Evolutionary conservation across 2,888 invertebrate species (phyloP).

Genomic region (Kryphioiulus occultus): DNA sequence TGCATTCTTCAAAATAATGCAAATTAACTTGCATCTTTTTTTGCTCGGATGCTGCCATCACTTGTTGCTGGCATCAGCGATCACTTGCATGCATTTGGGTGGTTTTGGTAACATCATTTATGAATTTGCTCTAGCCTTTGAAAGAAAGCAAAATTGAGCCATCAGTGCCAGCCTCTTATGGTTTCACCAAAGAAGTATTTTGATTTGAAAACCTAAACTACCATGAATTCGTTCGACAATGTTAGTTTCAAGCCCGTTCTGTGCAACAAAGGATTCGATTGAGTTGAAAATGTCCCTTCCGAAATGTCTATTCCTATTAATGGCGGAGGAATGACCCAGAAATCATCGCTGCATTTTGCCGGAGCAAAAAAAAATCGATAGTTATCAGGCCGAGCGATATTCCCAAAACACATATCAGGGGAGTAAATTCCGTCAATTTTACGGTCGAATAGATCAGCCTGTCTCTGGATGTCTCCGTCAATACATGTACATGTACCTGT

Average conservation of each 20-base stretch:
- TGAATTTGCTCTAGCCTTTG: neutral
- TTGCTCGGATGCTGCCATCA: too few relatives aligned
- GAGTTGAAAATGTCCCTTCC: neutral
- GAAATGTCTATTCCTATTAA: neutral
- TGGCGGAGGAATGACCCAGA: neutral
- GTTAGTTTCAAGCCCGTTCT: neutral
- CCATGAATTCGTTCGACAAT: neutral
- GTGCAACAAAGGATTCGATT: neutral
- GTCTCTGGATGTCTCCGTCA: neutral
- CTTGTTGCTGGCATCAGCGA: too few relatives aligned
- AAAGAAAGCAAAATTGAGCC: neutral
- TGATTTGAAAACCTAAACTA: neutral
- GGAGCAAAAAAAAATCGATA: neutral
- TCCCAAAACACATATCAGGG: neutral
- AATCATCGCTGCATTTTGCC: neutral
- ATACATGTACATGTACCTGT: too few relatives aligned
- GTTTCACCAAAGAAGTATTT: neutral
- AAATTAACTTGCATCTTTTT: neutral
- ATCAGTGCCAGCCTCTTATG: neutral
- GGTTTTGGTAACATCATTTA: neutral
- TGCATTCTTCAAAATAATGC: neutral
- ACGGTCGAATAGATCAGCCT: neutral
- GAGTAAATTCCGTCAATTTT: neutral
- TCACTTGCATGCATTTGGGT: too few relatives aligned
- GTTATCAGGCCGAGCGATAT: constrained; percentile 5